Evolutionary conservation across 2,797 vertebrate genomes (phyloP), one percentile per base, ranked within the genome.

Genomic region (Heterohyrax brucei): DNA sequence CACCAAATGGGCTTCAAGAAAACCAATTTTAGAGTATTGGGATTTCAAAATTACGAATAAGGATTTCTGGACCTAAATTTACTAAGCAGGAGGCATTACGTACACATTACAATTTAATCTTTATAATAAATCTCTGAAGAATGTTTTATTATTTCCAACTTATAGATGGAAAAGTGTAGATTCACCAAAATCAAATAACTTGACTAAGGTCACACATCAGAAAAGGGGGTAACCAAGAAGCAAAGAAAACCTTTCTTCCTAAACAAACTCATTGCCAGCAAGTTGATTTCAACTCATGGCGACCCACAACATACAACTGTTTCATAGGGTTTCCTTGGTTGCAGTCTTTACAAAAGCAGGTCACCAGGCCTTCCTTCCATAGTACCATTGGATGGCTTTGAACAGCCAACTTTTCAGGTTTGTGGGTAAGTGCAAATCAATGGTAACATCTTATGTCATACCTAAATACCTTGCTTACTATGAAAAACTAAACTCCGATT

Each of bases 51-150:
- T 62, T 92, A 56, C 84, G 19, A 79, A 16, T 80, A 93, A 75
- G 33, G 87, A 12, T 48, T 21, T 80, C 5, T 80, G 5, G 24
- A 46, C 48, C 48, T 44, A 24, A n/a, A 83, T 93, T 95, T 93
- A 87, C 89, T 83, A 64, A 97, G 33, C 46, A 91, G 5, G 59
- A 87, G 13, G 64, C 21, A 94, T 94, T 87, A 64, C 28, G 48
- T 2, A 33, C 73, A 10, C 16, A 89, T 87, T 94, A 93, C 95
- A 83, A 50, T 72, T 85, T 89, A 94, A 87, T 92, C 39, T 94
- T 96, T 78, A 68, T 13, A 82, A 86, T 48, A 95, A 97, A 76
- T n/a, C 68, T 85, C 94, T 94, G n/a, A 91, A 46, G 89, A 59
- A 72, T 10, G 48, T 89, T 85, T 94, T 81, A 91, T 80, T 86